phyloP scores from a whole-genome alignment of 2,888 invertebrate genomes.

The Rhagium mordax region DNA sequence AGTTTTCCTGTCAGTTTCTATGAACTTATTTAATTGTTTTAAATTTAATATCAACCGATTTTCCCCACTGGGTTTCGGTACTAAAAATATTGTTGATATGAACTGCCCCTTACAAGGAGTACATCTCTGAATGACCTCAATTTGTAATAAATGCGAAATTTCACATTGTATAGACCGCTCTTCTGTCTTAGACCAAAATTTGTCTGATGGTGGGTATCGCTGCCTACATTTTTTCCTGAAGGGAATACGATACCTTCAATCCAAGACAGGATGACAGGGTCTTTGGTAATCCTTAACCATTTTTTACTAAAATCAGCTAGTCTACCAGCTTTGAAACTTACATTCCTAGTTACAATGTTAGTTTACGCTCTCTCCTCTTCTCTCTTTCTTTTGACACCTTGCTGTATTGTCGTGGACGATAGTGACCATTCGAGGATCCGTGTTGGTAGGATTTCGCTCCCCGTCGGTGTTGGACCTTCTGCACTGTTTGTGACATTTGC shows the following conservation, averaged over 20 bases:
- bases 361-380: neutral
- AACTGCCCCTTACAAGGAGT: neutral
- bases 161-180: neutral
- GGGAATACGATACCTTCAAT: neutral
- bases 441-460: neutral
- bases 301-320: too few relatives aligned
- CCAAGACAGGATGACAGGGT: neutral
- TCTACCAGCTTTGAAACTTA: too few relatives aligned
- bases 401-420: neutral
- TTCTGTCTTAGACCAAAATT: neutral
- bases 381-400: neutral
- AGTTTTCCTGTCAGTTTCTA: neutral
- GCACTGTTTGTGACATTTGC: neutral
- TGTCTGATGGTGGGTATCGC: neutral
- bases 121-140: neutral
- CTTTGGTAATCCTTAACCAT: neutral
- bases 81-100: neutral
- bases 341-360: neutral
- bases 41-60: neutral
- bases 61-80: neutral
- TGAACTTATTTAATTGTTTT: neutral
- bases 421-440: neutral
- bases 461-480: neutral
- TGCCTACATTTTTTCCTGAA: neutral
- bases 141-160: neutral